These are phyloP conservation scores for Leptinotarsa rubiginosa DNA, from an alignment of 2,888 invertebrate species.

Conservation along the genomic window DNA sequence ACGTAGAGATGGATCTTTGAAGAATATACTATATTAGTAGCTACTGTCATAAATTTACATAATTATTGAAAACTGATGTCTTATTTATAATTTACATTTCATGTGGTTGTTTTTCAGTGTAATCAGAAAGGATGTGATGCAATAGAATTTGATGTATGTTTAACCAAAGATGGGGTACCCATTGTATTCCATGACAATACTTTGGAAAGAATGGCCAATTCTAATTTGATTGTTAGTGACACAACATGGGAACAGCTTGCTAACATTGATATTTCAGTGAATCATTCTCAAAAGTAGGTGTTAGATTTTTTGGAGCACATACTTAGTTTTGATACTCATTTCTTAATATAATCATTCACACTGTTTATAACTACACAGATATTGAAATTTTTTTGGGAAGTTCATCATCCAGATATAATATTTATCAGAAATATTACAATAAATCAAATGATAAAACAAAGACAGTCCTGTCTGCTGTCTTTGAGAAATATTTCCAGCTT, in stretches of 20 bases:
- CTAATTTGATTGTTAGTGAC: constrained; percentile 68
- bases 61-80: background rate
- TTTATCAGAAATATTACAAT: too few species aligned
- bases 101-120: constrained; percentile 69
- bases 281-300: constrained; percentile 76
- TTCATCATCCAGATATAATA: too few species aligned
- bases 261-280: constrained; percentile 74
- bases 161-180: constrained; percentile 80
- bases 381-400: too few species aligned
- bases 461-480: too few species aligned
- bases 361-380: too few species aligned
- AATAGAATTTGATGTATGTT: constrained; percentile 81
- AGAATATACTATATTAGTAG: too few species aligned
- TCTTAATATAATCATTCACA: too few species aligned
- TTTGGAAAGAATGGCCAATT: constrained; percentile 75
- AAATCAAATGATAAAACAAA: too few species aligned
- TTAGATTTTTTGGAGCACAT: background rate
- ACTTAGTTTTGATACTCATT: too few species aligned
- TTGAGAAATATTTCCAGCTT: too few species aligned
- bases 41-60: too few species aligned
- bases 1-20: too few species aligned
- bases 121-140: constrained; percentile 77
- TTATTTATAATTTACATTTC: background rate
- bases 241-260: constrained; percentile 75
- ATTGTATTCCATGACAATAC: constrained; percentile 82